Base-by-base conservation (phyloP, 2,797 vertebrate species). In the Amblyraja radiata region DNA sequence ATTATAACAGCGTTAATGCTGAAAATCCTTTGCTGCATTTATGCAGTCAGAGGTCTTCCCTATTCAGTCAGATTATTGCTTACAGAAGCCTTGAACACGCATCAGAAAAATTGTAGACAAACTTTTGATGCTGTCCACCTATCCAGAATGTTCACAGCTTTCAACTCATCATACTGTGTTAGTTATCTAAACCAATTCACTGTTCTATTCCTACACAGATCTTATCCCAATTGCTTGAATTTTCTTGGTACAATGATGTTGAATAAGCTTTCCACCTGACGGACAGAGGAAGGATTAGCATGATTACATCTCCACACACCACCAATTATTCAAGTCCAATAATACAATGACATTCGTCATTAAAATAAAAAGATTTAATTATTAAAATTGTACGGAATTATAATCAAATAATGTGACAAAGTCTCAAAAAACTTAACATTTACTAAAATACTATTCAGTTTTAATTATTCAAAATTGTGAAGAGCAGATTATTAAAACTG, bases 1-100 rank as follows among this genome's bases (percentile, higher is more conserved):
- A 97, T 97, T 97, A 97, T 97, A 98, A 97, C 95, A 93, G 96
- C 97, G 97, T 97, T 98, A 96, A 98, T 97, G 97, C 97, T 96
- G 97, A 97, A 97, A 97, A 97, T 96, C 97, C 96, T 97, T 95
- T 95, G 95, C 95, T 96, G 95, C 94, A 97, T 97, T 97, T 96
- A 96, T 96, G 95, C 94, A 95, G 96, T 96, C 95, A 97, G 96
- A 96, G 95, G 93, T 95, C 94, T 96, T 97, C 96, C 96, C 96
- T 96, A 97, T 97, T 97, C 97, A 97, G 97, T 95, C 96, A 96
- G 96, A 96, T 97, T 96, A 97, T 96, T 97, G 97, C 97, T 97
- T 97, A 95, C 95, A 46, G 96, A 96, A 96, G 95, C 96, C 95
- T 95, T 96, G 95, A 96, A 96, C 95, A 94, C 96, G 96, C 96